phyloP scores from a whole-genome alignment of 2,113 vertebrate genomes.

The Recurvirostra avosetta region DNA sequence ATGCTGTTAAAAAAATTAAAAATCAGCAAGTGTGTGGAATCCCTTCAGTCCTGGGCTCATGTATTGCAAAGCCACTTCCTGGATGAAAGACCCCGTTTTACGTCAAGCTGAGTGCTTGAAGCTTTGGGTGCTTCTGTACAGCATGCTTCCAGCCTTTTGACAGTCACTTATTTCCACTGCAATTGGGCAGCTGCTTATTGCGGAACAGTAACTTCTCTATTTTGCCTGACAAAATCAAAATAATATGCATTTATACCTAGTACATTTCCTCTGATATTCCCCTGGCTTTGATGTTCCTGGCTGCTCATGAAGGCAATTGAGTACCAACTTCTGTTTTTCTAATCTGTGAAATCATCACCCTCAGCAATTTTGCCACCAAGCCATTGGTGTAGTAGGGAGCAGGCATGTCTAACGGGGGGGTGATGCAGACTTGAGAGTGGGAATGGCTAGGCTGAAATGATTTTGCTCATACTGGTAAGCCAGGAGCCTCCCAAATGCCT shows the following conservation, averaged over 20 bases:
- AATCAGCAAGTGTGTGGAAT: neutral
- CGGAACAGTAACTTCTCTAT: neutral
- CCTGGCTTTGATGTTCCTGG: neutral
- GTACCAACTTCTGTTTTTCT: neutral
- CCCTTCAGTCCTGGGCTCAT: neutral
- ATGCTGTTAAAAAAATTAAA: neutral
- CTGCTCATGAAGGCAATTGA: neutral
- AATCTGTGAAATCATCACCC: neutral
- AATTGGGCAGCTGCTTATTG: neutral
- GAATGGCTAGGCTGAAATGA: neutral
- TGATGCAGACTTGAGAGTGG: neutral
- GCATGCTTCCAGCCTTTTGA: neutral
- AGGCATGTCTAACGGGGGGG: rapidly evolving
- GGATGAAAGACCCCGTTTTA: neutral
- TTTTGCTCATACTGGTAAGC: neutral
- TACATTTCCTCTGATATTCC: neutral
- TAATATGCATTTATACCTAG: neutral
- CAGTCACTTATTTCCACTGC: neutral
- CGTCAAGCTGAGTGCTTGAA: neutral
- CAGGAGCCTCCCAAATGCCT: neutral
- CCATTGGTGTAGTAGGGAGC: neutral
- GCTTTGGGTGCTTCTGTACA: neutral
- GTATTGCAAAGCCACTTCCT: neutral
- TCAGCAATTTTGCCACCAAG: neutral
- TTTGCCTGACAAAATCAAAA: neutral